Conservation (phyloP, 2,888 invertebrate species). For the Leucoma salicis region DNA sequence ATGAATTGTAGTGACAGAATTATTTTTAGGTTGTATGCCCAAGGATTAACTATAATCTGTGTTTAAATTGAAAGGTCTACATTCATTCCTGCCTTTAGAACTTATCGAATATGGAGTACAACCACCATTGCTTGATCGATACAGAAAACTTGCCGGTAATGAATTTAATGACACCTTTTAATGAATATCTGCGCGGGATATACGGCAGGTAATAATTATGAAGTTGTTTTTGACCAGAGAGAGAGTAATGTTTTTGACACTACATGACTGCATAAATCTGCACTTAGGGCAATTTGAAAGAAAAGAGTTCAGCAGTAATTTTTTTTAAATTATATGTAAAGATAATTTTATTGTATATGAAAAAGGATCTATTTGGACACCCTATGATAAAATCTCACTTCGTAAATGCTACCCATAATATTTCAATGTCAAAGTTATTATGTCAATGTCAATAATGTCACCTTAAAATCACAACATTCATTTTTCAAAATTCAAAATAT, state of each 20-base stretch:
- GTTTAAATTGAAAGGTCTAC: no score
- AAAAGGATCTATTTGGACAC: no score
- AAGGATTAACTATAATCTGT: not conserved
- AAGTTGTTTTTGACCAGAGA: no score
- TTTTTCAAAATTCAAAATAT: slow-evolving; percentile 4
- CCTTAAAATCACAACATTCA: not conserved
- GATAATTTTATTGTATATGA: no score
- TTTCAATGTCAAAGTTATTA: not conserved
- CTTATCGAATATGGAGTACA: slow-evolving; percentile 43
- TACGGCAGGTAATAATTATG: slow-evolving; percentile 67
- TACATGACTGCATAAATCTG: no score
- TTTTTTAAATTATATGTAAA: no score
- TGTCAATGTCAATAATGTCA: slow-evolving; percentile 1
- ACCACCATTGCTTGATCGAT: slow-evolving; percentile 56
- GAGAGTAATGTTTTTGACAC: no score
- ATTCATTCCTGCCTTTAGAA: not conserved
- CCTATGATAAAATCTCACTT: not conserved
- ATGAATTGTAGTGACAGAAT: not conserved
- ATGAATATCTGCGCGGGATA: slow-evolving; percentile 55
- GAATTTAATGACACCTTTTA: slow-evolving; percentile 61
- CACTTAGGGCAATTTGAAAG: no score
- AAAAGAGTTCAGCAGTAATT: no score
- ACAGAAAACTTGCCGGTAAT: slow-evolving; percentile 64
- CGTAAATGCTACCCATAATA: not conserved
- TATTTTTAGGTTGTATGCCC: not conserved